A percentile compares a stretch with the other conserved stretches of the same genome.
Evolutionary conservation across 2,797 vertebrate genomes (phyloP).

Genomic region (Heteromormyrus szaboi): DNA sequence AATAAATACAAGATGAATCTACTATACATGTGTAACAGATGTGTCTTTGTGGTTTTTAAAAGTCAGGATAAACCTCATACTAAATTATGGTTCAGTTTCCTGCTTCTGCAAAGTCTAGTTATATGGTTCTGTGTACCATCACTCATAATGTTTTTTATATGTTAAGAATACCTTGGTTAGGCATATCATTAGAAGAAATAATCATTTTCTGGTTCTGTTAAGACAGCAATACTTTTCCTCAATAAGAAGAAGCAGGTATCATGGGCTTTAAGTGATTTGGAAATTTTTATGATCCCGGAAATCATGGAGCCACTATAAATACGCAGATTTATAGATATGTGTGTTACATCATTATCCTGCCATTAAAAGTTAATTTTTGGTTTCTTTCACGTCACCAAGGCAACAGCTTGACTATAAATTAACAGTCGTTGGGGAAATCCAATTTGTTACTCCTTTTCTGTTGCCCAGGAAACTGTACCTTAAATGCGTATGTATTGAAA

Average conservation of each 20-base stretch:
- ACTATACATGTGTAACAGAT: background rate
- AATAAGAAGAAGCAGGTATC: background rate
- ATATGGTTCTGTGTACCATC: background rate
- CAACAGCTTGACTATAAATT: slow-evolving; percentile 19
- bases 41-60: background rate
- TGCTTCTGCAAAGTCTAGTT: background rate
- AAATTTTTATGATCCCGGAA: background rate
- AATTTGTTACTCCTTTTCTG: slow-evolving; percentile 24
- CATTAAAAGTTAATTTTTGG: slow-evolving; percentile 20
- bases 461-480: background rate
- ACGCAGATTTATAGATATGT: background rate
- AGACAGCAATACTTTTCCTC: background rate
- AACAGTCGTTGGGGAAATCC: slow-evolving; percentile 4
- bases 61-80: background rate
- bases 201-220: background rate
- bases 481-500: background rate
- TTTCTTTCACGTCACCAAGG: slow-evolving; percentile 19
- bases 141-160: background rate
- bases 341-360: background rate
- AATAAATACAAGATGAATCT: background rate
- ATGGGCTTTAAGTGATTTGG: background rate
- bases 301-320: background rate
- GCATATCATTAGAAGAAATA: background rate
- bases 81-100: background rate
- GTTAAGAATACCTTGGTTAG: background rate